These are phyloP conservation scores for Natrix natrix DNA, from an alignment of 2,797 vertebrate species.

Conservation along the genomic window DNA sequence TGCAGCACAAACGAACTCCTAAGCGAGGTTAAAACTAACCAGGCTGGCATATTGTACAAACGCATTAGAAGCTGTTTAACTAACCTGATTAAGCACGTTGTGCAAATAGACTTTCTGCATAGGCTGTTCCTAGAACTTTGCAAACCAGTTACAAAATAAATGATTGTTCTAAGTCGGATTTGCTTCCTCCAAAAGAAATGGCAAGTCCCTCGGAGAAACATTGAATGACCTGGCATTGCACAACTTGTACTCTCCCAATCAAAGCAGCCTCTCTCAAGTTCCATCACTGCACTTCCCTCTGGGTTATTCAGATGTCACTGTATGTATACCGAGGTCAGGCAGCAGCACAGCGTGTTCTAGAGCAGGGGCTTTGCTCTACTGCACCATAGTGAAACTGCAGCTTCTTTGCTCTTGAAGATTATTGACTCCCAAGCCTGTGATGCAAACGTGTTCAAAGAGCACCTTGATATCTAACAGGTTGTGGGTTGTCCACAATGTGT, in stretches of 20 bases:
- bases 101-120: neutral
- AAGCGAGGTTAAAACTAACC: neutral
- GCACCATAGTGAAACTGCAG: neutral
- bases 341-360: neutral
- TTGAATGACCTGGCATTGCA: neutral
- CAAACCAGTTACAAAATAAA: neutral
- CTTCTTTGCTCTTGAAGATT: neutral
- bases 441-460: too few relatives aligned
- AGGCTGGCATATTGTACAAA: neutral
- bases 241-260: neutral
- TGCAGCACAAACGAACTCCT: neutral
- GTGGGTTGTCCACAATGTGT: too few relatives aligned
- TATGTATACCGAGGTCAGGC: neutral
- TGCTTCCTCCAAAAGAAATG: neutral
- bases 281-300: neutral
- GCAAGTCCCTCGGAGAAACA: neutral
- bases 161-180: neutral
- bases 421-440: neutral
- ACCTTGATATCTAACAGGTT: too few relatives aligned
- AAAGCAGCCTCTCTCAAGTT: neutral
- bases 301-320: neutral
- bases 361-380: neutral
- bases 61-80: neutral
- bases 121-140: neutral
- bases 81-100: neutral